These are phyloP conservation scores for Centruroides sculpturatus DNA, from an alignment of 1,140 invertebrate species.

Conservation along the genomic window DNA sequence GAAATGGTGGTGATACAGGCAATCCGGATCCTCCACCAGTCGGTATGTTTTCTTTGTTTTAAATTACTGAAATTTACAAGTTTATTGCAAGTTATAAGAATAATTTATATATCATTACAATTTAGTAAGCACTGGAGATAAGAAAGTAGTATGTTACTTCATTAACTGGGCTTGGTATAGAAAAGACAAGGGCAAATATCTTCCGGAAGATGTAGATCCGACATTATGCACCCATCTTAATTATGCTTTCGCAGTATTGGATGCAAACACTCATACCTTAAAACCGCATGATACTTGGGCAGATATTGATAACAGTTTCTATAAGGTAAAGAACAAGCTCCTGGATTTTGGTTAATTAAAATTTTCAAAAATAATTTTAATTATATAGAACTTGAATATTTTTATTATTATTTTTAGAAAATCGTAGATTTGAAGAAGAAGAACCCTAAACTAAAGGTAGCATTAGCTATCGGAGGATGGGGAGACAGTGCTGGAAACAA, in stretches of 20 bases:
- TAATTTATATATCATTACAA: too few species aligned
- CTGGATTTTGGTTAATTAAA: too few species aligned
- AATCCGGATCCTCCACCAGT: too few species aligned
- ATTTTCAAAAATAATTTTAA: too few species aligned
- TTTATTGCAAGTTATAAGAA: too few species aligned
- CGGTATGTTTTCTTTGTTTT: too few species aligned
- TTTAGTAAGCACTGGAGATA: too few species aligned
- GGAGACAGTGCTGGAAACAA: constrained; percentile 46
- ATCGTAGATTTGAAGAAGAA: constrained; percentile 43
- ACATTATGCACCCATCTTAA: constrained; percentile 71
- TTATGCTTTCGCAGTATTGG: constrained; percentile 60
- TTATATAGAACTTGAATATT: background rate
- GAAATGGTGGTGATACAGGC: too few species aligned
- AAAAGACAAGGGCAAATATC: constrained; percentile 44
- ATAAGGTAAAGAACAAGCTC: too few species aligned
- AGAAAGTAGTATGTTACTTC: constrained; percentile 42
- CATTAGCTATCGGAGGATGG: constrained; percentile 67
- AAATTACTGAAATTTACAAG: too few species aligned
- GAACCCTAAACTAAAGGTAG: constrained; percentile 47
- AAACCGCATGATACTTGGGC: too few species aligned
- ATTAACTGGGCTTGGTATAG: constrained; percentile 58
- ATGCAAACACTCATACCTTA: constrained; percentile 41
- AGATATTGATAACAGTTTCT: too few species aligned
- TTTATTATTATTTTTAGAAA: constrained; percentile 24
- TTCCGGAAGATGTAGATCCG: constrained; percentile 55